These are phyloP conservation scores for Trimorus sp. DNA, from an alignment of 2,888 invertebrate species.

Conservation along the genomic window DNA sequence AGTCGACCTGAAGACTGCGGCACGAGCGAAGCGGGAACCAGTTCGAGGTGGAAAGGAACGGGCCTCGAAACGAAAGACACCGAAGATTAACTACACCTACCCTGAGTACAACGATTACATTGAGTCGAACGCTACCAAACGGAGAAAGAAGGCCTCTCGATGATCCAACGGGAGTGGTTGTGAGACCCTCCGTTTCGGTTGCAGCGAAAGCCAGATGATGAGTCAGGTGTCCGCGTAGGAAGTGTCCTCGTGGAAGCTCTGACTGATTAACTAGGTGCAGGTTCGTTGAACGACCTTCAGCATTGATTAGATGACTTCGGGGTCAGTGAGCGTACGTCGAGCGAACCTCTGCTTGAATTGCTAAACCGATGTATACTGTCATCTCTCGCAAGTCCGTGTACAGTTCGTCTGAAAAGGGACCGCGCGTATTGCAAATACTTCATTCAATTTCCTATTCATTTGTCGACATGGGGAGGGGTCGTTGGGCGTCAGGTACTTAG, in stretches of 20 bases:
- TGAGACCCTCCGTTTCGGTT: conserved; percentile 1
- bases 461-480: too few species aligned
- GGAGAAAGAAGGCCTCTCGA: conserved; percentile 76
- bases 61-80: conserved; percentile 77
- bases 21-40: conserved; percentile 21
- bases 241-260: too few species aligned
- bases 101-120: conserved; percentile 67
- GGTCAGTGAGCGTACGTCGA: too few species aligned
- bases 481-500: too few species aligned
- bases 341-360: too few species aligned
- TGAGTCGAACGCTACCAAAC: conserved; percentile 17
- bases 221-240: background rate
- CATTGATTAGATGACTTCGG: too few species aligned
- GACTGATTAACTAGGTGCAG: background rate
- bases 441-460: too few species aligned
- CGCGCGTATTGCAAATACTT: too few species aligned
- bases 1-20: conserved; percentile 8
- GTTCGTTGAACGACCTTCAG: background rate
- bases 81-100: conserved; percentile 78
- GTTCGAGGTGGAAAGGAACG: conserved; percentile 69
- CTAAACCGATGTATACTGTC: too few species aligned
- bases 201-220: background rate
- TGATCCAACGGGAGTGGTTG: conserved; percentile 70
- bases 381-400: too few species aligned
- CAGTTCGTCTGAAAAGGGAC: too few species aligned